Base-by-base conservation (phyloP, 2,888 invertebrate species). In the Pandemis corylana region DNA sequence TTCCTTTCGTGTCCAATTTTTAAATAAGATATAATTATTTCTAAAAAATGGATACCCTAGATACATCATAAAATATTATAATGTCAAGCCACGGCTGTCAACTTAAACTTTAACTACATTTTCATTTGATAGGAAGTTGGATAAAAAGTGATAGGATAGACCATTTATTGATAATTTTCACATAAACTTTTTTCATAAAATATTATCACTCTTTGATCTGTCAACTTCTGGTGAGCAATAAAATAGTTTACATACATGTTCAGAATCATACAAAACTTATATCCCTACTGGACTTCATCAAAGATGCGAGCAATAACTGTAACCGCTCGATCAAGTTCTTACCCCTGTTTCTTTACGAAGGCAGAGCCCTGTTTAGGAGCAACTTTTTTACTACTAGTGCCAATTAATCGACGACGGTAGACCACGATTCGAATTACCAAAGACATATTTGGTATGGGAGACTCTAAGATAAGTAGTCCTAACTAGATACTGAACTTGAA, bases 321-420 rank as follows among this genome's bases (percentile, higher is more conserved):
- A 76, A 75, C 74, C 36, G 51, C 41, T n/a, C 68, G 41, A 74
- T 74, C 76, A n/a, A 64, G 76, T 77, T 70, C 65, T 65, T 72
- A 62, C 63, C 42, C 65, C 36, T 28, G 13, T 20, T 76, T 63
- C 71, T 20, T 49, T 59, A 10, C 59, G 3, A 28, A 28, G 59
- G 49, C 66, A 56, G 15, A 20, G 15, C 59, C 66, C 36, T 28
- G 67, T 71, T 56, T 69, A 71, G 65, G 41, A 46, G 46, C 69
- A 62, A 68, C 68, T 79, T 83, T 79, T 82, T 83, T 82, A 80
- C 80, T 73, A 77, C 80, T 80, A 79, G 76, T 75, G 78, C 85
- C 83, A 88, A 87, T 88, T 88, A 88, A 82, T 80, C 66, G 77
- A 80, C 76, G 79, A 81, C 80, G 78, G 84, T 85, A 84, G 81